These are phyloP conservation scores for Brienomyrus brachyistius DNA, from an alignment of 2,113 vertebrate species.

Conservation along the genomic window DNA sequence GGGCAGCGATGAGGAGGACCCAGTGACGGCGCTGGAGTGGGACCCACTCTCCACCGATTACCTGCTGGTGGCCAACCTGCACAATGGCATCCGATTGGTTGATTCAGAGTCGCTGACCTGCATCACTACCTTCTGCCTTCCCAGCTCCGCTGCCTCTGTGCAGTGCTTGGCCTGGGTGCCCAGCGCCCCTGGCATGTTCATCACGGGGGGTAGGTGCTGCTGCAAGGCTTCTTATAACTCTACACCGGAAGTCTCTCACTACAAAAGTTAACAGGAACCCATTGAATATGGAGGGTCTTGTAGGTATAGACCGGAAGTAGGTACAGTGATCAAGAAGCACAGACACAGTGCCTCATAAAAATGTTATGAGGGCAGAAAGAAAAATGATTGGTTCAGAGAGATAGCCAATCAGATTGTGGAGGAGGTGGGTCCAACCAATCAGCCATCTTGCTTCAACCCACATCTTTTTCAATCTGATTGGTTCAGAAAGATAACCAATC, in stretches of 20 bases:
- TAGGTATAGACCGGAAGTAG: neutral
- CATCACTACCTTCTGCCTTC: conserved; percentile 82
- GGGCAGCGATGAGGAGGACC: conserved; percentile 92
- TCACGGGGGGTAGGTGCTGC: conserved; percentile 76
- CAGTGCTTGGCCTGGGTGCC: conserved; percentile 94
- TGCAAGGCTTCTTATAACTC: neutral
- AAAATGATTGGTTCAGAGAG: no score
- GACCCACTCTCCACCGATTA: conserved; percentile 88
- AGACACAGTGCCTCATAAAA: neutral
- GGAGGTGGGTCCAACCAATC: no score
- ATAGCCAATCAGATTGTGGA: no score
- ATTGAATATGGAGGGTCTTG: neutral
- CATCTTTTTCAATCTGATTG: no score
- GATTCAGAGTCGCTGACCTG: conserved; percentile 84
- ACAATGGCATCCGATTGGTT: conserved; percentile 82
- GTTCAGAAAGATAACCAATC: no score
- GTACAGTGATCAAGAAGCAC: neutral
- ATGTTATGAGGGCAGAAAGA: no score
- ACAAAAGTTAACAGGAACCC: neutral
- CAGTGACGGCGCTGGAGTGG: conserved; percentile 89
- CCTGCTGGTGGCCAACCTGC: conserved; percentile 87
- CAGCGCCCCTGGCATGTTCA: conserved; percentile 95
- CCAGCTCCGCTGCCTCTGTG: conserved; percentile 78
- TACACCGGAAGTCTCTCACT: neutral
- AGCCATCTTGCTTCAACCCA: no score